Evolutionary conservation across 2,888 invertebrate species (phyloP).

Genomic region (Meghimatium bilineatum): DNA sequence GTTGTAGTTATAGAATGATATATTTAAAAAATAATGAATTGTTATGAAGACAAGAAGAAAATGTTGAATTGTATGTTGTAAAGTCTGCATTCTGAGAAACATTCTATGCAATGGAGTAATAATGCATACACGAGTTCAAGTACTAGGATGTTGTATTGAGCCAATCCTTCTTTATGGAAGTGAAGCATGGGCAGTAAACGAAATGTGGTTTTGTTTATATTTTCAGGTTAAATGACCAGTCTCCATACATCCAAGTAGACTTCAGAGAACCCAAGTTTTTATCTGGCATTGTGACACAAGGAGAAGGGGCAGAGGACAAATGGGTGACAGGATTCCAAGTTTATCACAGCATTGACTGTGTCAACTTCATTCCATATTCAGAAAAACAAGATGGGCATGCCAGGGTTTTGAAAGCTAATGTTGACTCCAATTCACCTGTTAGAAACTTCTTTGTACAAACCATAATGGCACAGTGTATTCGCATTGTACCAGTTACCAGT

Average conservation of each 20-base stretch:
- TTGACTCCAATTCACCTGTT: constrained; percentile 39
- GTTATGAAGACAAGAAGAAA: background rate
- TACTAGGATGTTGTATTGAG: too few relatives aligned
- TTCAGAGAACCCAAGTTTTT: constrained; percentile 58
- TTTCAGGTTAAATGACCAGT: constrained; percentile 25
- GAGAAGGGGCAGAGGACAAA: constrained; percentile 58
- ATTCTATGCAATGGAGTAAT: too few relatives aligned
- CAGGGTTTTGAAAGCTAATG: constrained; percentile 47
- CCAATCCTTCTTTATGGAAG: too few relatives aligned
- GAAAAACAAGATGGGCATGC: constrained; percentile 45
- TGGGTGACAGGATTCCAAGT: constrained; percentile 60
- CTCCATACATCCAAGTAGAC: constrained; percentile 60
- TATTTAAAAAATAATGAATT: background rate
- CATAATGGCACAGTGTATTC: constrained; percentile 47
- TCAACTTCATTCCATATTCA: constrained; percentile 56
- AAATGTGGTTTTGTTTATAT: too few relatives aligned
- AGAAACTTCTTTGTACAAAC: constrained; percentile 43
- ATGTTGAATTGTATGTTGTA: too few relatives aligned
- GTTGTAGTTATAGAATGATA: too few relatives aligned
- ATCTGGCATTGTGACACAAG: constrained; percentile 63
- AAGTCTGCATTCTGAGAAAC: too few relatives aligned
- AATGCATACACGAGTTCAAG: too few relatives aligned
- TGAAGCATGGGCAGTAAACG: too few relatives aligned
- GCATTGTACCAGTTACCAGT: constrained; percentile 48
- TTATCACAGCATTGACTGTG: constrained; percentile 61